A percentile compares a stretch with the other conserved stretches of the same genome.
These are phyloP conservation scores for Cephus runcator DNA, from an alignment of 2,888 invertebrate genomes.

Conservation along the genomic window DNA sequence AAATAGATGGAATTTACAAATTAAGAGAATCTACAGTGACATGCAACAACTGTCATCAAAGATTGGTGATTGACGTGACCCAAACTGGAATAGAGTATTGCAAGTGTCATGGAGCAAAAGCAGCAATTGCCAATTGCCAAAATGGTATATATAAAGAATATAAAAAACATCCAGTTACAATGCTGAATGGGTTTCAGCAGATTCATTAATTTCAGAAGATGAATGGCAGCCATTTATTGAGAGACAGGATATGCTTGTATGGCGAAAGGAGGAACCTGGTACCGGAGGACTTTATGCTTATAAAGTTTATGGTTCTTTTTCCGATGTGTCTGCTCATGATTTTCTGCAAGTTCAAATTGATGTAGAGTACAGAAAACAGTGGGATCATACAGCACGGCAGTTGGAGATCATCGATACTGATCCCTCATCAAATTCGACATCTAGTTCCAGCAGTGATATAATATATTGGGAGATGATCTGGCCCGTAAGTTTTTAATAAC, in stretches of 20 bases:
- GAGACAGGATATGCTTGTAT: constrained; percentile 81
- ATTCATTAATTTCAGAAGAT: constrained; percentile 52
- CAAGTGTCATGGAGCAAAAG: constrained; percentile 54
- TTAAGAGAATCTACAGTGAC: constrained; percentile 69
- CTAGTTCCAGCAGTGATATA: constrained; percentile 72
- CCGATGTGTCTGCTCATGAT: constrained; percentile 81
- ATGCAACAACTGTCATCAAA: constrained; percentile 67
- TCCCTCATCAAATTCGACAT: constrained; percentile 66
- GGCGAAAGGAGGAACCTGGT: constrained; percentile 77
- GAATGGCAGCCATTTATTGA: constrained; percentile 85
- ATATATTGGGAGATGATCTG: constrained; percentile 91
- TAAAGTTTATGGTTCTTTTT: constrained; percentile 87
- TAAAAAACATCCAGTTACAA: not conserved
- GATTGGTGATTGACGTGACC: constrained; percentile 62
- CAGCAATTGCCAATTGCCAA: constrained; percentile 13
- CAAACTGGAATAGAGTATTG: constrained; percentile 67
- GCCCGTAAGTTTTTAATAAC: constrained; percentile 73
- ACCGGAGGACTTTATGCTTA: constrained; percentile 80
- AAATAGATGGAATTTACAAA: constrained; percentile 70
- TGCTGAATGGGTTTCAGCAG: not conserved
- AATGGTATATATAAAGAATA: constrained; percentile 27
- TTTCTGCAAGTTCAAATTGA: constrained; percentile 87
- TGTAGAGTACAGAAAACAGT: constrained; percentile 78
- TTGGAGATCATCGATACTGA: constrained; percentile 78
- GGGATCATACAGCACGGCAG: constrained; percentile 83